A percentile compares a stretch with the other conserved stretches of the same genome.
Evolutionary conservation across 2,113 vertebrate species (phyloP).

Genomic region (Morone saxatilis): DNA sequence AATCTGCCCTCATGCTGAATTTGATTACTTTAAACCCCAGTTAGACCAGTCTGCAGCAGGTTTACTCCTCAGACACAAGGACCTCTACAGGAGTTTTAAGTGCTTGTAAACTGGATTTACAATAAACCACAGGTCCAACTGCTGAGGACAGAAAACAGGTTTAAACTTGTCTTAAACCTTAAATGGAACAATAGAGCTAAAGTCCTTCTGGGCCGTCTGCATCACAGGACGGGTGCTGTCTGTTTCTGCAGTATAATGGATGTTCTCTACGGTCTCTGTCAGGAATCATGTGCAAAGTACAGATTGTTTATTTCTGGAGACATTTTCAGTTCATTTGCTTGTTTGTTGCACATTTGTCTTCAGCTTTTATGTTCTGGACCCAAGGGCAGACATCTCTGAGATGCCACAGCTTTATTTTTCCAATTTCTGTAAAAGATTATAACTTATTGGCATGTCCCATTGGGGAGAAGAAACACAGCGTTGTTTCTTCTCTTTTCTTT

Average conservation of each 20-base stretch:
- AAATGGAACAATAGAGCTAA: neutral
- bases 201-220: neutral
- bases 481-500: conserved; percentile 40
- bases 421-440: conserved; percentile 66
- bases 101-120: too few relatives aligned
- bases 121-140: too few relatives aligned
- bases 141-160: too few relatives aligned
- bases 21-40: neutral
- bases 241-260: neutral
- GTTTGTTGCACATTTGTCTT: neutral
- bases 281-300: neutral
- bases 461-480: conserved; percentile 41
- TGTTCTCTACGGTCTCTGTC: neutral
- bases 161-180: neutral
- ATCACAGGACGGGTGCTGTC: neutral
- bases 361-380: neutral
- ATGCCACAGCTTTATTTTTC: conserved; percentile 51
- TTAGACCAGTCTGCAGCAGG: neutral
- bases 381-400: conserved; percentile 50
- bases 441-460: conserved; percentile 48
- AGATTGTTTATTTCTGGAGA: conserved; percentile 10
- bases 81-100: too few relatives aligned
- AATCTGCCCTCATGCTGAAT: neutral
- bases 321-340: neutral
- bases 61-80: neutral